Evolutionary conservation across 2,888 invertebrate species (phyloP), one percentile per base, ranked within the genome.

Genomic region (Cacoxenus indagator): DNA sequence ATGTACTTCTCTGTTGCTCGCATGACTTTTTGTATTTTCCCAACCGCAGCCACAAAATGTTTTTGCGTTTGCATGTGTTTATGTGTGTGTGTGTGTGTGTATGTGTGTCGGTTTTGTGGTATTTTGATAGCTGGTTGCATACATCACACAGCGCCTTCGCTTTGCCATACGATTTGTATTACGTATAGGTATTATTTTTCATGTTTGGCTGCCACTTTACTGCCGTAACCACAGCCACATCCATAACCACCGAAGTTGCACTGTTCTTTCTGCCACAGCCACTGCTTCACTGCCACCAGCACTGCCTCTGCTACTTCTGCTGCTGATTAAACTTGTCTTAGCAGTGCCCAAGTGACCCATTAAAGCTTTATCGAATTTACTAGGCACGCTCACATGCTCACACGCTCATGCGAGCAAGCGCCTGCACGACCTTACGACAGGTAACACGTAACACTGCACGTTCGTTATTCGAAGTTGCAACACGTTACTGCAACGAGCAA

Each of bases 271-370:
- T n/a, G n/a, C n/a, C n/a, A n/a, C n/a, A n/a, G n/a, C n/a, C n/a
- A n/a, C 14, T 24, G 26, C 24, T 55, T 19, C 24, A 24, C 73
- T 76, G 70, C 70, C 29, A 70, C 66, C 70, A 70, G 70, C 68
- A 9, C 31, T 31, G 31, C 9, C 31, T 5, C 31, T 31, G n/a
- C 9, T 55, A 26, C 26, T 55, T 24, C 14, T 26, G 55, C 17
- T 55, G 55, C 55, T 55, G 48, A 17, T 26, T 55, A 14, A 26
- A 17, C 55, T 26, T 26, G n/a, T 9, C 27, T 48, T 27, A n/a
- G 27, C 55, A 11, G 24, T 55, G 67, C 83, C 78, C 80, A 77
- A 81, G 80, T 80, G 80, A 80, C 79, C 81, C 79, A 82, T 81
- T 80, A 82, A 81, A 75, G 61, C 61, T 43, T 62, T 62, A 62